Conservation (phyloP, 2,797 vertebrate genomes). For the Sarcoramphus papa region DNA sequence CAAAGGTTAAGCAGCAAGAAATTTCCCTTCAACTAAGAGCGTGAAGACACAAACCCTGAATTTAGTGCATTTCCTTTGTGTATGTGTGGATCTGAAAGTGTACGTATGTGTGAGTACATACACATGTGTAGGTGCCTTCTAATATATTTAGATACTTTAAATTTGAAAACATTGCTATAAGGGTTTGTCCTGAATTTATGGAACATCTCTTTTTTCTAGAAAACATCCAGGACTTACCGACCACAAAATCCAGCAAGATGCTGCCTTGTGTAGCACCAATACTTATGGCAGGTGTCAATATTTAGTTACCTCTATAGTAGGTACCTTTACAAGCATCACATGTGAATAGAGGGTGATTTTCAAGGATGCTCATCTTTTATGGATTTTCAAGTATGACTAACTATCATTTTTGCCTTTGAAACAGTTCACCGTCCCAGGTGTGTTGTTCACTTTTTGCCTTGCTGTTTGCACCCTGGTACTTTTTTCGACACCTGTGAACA, state of each 20-base stretch:
- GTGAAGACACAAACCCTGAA: neutral
- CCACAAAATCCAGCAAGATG: neutral
- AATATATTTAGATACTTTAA: neutral
- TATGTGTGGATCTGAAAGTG: neutral
- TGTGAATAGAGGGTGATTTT: neutral
- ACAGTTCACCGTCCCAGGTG: neutral
- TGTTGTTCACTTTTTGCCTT: neutral
- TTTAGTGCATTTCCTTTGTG: neutral
- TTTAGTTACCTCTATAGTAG: neutral
- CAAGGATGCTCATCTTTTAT: neutral
- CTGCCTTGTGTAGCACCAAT: neutral
- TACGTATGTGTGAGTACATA: neutral
- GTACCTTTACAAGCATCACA: neutral
- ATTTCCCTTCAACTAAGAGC: neutral
- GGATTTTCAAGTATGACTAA: neutral
- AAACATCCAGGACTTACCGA: neutral
- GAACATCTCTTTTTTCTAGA: neutral
- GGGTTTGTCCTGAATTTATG: neutral
- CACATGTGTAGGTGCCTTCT: neutral
- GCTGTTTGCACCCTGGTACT: neutral
- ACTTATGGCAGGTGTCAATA: neutral
- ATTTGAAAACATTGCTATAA: neutral
- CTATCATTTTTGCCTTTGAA: neutral
- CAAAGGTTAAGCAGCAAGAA: constrained; percentile 48
- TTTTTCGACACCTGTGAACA: neutral